Percentiles rank a stretch among this genome's conserved stretches.
phyloP scores from a whole-genome alignment of 2,797 vertebrate species.

The Furcifer pardalis region DNA sequence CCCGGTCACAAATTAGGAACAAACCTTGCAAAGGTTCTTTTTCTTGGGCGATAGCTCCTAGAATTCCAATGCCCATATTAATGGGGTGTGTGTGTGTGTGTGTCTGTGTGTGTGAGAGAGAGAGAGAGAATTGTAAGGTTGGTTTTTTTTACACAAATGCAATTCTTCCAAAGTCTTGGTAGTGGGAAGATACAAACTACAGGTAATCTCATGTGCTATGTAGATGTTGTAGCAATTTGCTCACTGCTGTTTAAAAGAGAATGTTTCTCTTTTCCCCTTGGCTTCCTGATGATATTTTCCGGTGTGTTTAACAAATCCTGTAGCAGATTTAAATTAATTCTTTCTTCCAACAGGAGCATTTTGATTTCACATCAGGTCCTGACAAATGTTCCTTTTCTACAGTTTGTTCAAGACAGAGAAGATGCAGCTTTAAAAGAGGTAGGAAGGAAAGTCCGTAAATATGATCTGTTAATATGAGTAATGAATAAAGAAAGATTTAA shows the following conservation, averaged over 20 bases:
- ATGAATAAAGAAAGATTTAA: neutral
- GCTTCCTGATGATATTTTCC: neutral
- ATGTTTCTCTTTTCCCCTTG: neutral
- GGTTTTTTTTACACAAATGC: too few relatives aligned
- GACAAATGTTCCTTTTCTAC: constrained; percentile 72
- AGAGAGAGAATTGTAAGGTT: too few relatives aligned
- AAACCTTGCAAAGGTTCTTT: neutral
- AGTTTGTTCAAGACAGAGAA: constrained; percentile 78
- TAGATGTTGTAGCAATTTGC: neutral
- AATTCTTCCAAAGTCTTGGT: too few relatives aligned
- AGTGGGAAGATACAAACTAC: too few relatives aligned
- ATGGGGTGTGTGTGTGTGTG: too few relatives aligned
- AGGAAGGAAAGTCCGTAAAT: constrained; percentile 13
- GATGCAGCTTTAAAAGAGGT: constrained; percentile 73
- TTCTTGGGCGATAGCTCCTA: too few relatives aligned
- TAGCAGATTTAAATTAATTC: constrained; percentile 4
- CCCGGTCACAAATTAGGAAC: neutral
- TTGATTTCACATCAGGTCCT: constrained; percentile 74
- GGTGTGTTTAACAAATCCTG: neutral
- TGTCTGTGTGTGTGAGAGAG: too few relatives aligned
- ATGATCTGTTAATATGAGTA: neutral
- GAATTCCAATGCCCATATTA: too few relatives aligned
- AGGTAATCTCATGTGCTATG: too few relatives aligned
- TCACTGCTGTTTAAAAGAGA: neutral
- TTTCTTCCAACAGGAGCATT: constrained; percentile 75